Conservation (phyloP, 2,797 vertebrate species). For the Brachyalestes nurse region DNA sequence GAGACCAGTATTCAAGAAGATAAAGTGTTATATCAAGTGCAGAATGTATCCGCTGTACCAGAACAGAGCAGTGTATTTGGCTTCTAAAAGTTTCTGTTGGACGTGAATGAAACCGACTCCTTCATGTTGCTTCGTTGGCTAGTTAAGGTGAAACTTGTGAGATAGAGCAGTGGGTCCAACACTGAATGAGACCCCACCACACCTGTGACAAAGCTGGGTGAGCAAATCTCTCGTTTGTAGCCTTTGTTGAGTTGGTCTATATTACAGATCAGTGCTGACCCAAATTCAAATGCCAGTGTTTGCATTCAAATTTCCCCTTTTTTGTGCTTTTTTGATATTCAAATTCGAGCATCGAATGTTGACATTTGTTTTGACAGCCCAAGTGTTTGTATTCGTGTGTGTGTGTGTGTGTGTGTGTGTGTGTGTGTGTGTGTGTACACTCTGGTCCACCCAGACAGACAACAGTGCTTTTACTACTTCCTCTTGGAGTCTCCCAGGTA, state of each 20-base stretch:
- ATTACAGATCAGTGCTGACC: neutral
- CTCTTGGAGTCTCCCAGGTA: constrained; percentile 55
- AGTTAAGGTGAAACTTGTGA: neutral
- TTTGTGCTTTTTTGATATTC: constrained; percentile 35
- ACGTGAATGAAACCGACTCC: neutral
- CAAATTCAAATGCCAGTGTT: constrained; percentile 29
- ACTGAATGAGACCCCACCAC: neutral
- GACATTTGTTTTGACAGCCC: constrained; percentile 43
- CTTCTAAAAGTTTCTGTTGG: neutral
- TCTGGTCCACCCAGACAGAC: constrained; percentile 46
- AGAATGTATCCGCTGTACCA: too few species aligned
- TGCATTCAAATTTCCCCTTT: constrained; percentile 7
- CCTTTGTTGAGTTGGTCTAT: constrained; percentile 15
- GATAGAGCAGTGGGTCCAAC: neutral
- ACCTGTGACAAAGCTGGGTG: constrained; percentile 1
- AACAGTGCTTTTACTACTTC: constrained; percentile 54
- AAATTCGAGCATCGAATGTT: constrained; percentile 30
- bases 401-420: constrained; percentile 18
- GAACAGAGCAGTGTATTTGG: too few species aligned
- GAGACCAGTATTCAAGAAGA: too few species aligned
- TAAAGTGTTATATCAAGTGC: too few species aligned
- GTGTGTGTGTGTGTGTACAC: constrained; percentile 28
- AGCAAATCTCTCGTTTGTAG: neutral
- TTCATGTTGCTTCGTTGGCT: neutral
- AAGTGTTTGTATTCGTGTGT: constrained; percentile 4